A percentile compares a stretch with the other conserved stretches of the same genome.
Conservation (phyloP, 2,113 vertebrate genomes). For the Corythoichthys intestinalis region DNA sequence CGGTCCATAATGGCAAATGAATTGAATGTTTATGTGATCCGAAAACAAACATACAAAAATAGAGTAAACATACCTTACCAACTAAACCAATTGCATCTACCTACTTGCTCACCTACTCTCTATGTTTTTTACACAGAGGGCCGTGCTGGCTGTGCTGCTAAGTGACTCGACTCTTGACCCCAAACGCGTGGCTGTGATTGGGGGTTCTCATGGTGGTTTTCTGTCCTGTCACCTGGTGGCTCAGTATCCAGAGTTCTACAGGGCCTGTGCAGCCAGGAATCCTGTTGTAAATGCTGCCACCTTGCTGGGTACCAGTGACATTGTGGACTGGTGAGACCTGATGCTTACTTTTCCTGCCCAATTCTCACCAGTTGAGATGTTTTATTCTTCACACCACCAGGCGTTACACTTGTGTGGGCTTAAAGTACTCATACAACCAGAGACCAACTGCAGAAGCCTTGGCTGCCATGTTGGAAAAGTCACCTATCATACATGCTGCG, state of each 20-base stretch:
- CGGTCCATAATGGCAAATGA: too few species aligned
- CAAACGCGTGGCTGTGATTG: conserved; percentile 70
- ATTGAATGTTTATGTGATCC: too few species aligned
- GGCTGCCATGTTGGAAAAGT: conserved; percentile 74
- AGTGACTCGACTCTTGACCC: conserved; percentile 65
- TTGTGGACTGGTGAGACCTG: conserved; percentile 79
- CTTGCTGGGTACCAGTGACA: conserved; percentile 80
- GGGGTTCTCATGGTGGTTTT: conserved; percentile 83
- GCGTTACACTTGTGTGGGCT: conserved; percentile 74
- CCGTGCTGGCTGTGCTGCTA: conserved; percentile 59
- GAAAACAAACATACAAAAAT: too few species aligned
- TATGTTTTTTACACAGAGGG: conserved; percentile 51
- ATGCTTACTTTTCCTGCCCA: rapidly evolving
- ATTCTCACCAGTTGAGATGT: background rate
- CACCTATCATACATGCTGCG: conserved; percentile 71
- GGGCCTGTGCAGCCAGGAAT: conserved; percentile 75
- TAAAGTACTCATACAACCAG: conserved; percentile 74
- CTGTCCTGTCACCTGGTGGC: conserved; percentile 78
- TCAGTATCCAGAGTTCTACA: conserved; percentile 74
- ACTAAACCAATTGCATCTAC: too few species aligned
- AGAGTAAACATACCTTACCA: too few species aligned
- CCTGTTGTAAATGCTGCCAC: conserved; percentile 80
- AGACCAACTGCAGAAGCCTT: conserved; percentile 71
- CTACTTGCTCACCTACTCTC: background rate
- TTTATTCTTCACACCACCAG: conserved; percentile 36